A percentile compares a stretch with the other conserved stretches of the same genome.
These are phyloP conservation scores for Rhinopomastus cyanomelas DNA, from an alignment of 2,113 vertebrate genomes.

Conservation along the genomic window DNA sequence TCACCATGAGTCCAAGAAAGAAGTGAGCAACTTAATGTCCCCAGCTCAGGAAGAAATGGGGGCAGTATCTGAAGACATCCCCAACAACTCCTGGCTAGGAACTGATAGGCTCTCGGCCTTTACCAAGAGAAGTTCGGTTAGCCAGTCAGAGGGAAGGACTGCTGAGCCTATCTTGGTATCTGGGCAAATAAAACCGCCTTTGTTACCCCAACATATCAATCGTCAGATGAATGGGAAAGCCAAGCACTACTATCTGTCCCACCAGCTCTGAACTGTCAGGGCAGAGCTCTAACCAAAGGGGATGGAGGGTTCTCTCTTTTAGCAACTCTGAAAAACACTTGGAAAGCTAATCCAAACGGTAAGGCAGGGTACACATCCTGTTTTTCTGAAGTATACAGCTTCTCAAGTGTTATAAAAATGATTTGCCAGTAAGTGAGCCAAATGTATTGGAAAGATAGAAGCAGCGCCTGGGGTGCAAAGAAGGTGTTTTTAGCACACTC, in stretches of 20 bases:
- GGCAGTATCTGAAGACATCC: neutral
- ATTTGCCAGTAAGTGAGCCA: neutral
- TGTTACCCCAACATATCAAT: accelerated
- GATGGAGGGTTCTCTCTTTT: neutral
- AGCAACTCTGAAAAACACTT: neutral
- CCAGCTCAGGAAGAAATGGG: neutral
- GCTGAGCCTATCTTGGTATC: neutral
- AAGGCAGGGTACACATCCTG: constrained; percentile 26
- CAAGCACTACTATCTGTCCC: neutral
- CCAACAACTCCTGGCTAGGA: neutral
- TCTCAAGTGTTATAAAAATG: constrained; percentile 15
- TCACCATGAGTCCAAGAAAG: accelerated
- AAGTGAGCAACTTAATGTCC: accelerated
- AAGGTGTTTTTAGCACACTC: constrained; percentile 12
- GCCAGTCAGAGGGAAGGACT: neutral
- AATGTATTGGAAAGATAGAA: neutral
- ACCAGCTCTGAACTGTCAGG: accelerated
- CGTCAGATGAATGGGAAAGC: accelerated
- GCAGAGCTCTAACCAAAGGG: neutral
- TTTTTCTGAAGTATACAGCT: neutral
- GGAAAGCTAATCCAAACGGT: neutral
- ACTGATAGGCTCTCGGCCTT: neutral
- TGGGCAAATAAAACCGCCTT: neutral
- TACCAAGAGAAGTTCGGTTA: neutral
- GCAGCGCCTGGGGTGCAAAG: neutral